Base-by-base conservation (phyloP, 2,888 invertebrate species). In the Melieria omissa region DNA sequence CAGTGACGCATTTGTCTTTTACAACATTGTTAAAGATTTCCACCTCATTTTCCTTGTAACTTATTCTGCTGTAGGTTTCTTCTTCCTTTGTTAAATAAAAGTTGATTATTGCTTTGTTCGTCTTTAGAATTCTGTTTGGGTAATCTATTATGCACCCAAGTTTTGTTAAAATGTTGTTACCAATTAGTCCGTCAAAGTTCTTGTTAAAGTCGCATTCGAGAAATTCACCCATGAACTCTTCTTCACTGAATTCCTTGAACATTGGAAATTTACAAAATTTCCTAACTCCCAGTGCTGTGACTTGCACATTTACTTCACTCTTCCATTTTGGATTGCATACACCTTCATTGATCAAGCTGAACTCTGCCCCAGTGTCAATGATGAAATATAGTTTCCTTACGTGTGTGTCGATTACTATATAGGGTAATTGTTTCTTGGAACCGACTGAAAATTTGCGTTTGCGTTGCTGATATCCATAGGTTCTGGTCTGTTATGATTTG, bases 301-400 rank as follows among this genome's bases (percentile, higher is more conserved):
- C 16, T 54, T 10, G n/a, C 49, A 65, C 42, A 55, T 5, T 63
- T 46, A 63, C 44, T 12, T 72, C 4, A 49, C 45, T 44, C 14
- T 66, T 76, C 62, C 70, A 70, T 62, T 73, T 73, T 10, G 73
- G 73, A 62, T 70, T 45, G n/a, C 74, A 73, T 3, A 76, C 6
- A 3, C 74, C 70, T 65, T 71, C 46, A 64, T 65, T 76, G 29
- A 71, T 75, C 12, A 74, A 63, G 65, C 71, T 74, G 60, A 75
- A 74, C 46, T 76, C 74, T 12, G 75, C 74, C 71, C n/a, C 75
- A 62, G 74, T 76, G 65, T 75, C 73, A 44, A 76, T 72, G 42
- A 76, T 75, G 58, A 74, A 74, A 12, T 65, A 47, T 29, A 73
- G 69, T 12, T 67, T 63, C 55, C 49, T 74, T 45, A 54, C 46